Conservation (phyloP, 2,888 invertebrate species). For the Dendrolimus houi region DNA sequence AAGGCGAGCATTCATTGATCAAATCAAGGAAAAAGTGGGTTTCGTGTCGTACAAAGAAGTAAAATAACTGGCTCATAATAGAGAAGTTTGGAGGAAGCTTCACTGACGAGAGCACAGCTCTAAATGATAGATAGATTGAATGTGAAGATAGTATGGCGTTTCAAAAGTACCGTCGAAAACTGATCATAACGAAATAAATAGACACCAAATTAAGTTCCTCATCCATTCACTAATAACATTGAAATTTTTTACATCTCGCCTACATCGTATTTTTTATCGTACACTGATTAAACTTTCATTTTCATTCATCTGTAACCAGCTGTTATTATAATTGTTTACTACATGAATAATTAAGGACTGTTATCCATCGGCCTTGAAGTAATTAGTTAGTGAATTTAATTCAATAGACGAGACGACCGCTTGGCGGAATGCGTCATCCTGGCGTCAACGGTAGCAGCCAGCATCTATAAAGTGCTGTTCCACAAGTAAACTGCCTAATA, state of each 20-base stretch:
- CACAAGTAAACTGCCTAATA: constrained; percentile 15
- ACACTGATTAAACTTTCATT: neutral
- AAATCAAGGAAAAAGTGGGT: too few relatives aligned
- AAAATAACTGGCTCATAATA: too few relatives aligned
- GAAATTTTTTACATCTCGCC: neutral
- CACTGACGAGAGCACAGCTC: too few relatives aligned
- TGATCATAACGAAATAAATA: too few relatives aligned
- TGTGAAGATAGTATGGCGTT: too few relatives aligned
- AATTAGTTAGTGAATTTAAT: constrained; percentile 32
- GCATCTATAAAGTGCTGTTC: constrained; percentile 11
- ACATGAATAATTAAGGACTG: constrained; percentile 8
- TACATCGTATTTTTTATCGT: neutral
- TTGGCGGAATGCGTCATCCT: constrained; percentile 21
- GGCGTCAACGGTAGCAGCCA: constrained; percentile 8
- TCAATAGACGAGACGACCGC: constrained; percentile 16
- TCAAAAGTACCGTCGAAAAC: too few relatives aligned
- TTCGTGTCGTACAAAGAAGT: too few relatives aligned
- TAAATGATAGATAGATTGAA: too few relatives aligned
- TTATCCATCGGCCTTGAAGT: constrained; percentile 25
- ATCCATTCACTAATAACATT: neutral
- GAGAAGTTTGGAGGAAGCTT: too few relatives aligned
- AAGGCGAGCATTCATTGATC: too few relatives aligned
- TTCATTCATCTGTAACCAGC: neutral
- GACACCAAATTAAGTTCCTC: neutral
- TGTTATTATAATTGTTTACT: neutral